phyloP scores from a whole-genome alignment of 1,140 invertebrate species.

The Bombus soroeensis region DNA sequence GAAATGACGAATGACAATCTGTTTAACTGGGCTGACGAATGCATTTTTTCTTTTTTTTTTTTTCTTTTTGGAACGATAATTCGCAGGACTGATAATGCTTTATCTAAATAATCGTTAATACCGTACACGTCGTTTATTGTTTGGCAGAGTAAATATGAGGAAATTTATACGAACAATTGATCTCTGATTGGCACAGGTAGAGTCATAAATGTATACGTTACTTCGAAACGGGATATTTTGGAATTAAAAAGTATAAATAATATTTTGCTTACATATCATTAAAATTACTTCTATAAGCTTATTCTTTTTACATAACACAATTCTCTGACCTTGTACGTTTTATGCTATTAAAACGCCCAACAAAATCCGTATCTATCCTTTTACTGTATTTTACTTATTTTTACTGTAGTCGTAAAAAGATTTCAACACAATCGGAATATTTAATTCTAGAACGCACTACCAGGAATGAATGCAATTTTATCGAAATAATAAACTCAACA shows the following conservation, averaged over 20 bases:
- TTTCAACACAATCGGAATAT: background rate
- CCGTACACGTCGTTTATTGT: background rate
- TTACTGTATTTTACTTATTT: background rate
- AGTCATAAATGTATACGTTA: too few species aligned
- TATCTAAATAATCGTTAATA: constrained; percentile 34
- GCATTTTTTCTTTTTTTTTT: background rate
- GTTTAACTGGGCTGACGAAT: background rate
- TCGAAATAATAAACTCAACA: background rate
- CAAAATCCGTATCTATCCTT: background rate
- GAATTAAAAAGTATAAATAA: background rate
- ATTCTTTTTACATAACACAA: background rate
- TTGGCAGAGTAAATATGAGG: background rate
- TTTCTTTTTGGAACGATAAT: background rate
- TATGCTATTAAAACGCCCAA: background rate
- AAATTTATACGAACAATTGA: background rate
- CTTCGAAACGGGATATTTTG: background rate
- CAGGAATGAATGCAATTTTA: background rate
- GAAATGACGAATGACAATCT: background rate
- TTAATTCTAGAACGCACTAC: background rate
- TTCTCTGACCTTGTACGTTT: background rate
- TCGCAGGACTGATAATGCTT: constrained; percentile 6
- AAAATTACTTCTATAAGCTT: background rate
- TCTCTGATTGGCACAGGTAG: background rate
- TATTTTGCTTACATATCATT: background rate
- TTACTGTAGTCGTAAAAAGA: background rate